Percentiles rank a stretch among this genome's conserved stretches.
These are phyloP conservation scores for Urocolius indicus DNA, from an alignment of 2,113 vertebrate genomes.

Conservation along the genomic window DNA sequence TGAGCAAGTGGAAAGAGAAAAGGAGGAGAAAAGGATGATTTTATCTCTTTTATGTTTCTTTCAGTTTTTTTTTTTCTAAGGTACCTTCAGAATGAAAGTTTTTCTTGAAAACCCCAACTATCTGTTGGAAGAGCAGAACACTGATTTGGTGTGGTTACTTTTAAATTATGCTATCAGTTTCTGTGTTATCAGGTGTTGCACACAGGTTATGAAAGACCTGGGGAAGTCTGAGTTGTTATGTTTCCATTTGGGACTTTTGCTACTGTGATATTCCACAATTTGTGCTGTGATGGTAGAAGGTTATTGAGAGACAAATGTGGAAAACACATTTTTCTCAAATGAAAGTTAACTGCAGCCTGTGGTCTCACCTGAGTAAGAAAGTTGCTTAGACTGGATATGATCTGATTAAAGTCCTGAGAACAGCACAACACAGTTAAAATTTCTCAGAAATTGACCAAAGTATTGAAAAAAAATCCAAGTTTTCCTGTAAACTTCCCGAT, in stretches of 20 bases:
- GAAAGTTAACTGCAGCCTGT: background rate
- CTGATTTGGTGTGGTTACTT: background rate
- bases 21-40: background rate
- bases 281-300: background rate
- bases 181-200: background rate
- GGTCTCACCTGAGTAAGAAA: background rate
- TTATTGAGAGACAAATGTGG: background rate
- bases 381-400: background rate
- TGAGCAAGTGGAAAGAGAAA: background rate
- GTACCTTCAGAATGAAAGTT: background rate
- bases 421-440: background rate
- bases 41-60: background rate
- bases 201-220: background rate
- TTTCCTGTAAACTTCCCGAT: background rate
- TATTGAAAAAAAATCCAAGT: background rate
- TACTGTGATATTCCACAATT: background rate
- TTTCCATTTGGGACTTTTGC: background rate
- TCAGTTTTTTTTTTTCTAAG: background rate
- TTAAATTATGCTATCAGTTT: background rate
- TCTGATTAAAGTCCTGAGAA: background rate
- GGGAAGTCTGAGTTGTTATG: background rate
- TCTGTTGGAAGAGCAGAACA: background rate
- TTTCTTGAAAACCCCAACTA: background rate
- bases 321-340: background rate
- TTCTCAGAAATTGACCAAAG: background rate